Percentiles rank a stretch among this genome's conserved stretches.
Evolutionary conservation across 2,797 vertebrate genomes (phyloP).

Genomic region (Molossus alvarezi): DNA sequence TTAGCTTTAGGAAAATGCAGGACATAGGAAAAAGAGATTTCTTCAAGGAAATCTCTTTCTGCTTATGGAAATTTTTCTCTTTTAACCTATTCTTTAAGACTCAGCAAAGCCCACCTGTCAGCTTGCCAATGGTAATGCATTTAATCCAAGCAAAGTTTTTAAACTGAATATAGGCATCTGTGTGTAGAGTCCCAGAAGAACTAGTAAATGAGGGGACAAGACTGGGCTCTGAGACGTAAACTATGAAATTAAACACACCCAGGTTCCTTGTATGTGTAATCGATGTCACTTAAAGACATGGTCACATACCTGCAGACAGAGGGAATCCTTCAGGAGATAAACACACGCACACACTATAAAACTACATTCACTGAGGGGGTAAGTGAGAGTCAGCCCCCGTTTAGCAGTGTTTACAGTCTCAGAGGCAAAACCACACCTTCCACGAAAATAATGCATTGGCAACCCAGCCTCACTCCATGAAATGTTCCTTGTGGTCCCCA

Average conservation of each 20-base stretch:
- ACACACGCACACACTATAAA: neutral
- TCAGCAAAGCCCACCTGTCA: neutral
- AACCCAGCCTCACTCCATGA: neutral
- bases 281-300: neutral
- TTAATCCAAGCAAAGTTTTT: conserved; percentile 27
- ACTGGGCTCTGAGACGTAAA: neutral
- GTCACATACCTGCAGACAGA: neutral
- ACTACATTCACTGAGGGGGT: neutral
- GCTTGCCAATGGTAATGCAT: neutral
- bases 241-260: neutral
- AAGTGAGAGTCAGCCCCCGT: neutral
- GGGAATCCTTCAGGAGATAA: neutral
- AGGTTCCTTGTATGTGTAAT: neutral
- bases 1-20: conserved; percentile 60
- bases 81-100: conserved; percentile 56
- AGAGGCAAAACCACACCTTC: conserved; percentile 2
- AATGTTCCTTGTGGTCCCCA: neutral
- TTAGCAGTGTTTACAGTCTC: neutral
- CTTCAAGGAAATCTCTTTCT: conserved; percentile 56
- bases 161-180: conserved; percentile 35
- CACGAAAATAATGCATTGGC: neutral
- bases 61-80: conserved; percentile 22
- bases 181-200: conserved; percentile 18
- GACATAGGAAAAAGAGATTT: conserved; percentile 26
- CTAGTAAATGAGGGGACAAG: neutral